Evolutionary conservation across 1,140 invertebrate genomes (phyloP).

Genomic region (Leptinotarsa undecemlineata): DNA sequence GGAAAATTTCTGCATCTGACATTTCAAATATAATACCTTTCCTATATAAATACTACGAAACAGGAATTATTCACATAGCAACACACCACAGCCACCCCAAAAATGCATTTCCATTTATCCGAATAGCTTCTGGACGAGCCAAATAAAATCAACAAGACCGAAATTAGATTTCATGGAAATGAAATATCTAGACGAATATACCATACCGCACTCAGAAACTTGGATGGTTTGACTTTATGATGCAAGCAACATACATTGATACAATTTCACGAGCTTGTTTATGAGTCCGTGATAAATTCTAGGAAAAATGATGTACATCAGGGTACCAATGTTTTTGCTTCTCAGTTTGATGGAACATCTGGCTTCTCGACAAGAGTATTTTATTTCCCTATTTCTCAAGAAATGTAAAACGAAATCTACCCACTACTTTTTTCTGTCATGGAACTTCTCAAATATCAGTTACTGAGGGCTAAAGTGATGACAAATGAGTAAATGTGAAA

Average conservation of each 20-base stretch:
- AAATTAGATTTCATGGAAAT: constrained; percentile 12
- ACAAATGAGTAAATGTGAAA: too few relatives aligned
- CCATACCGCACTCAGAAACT: constrained; percentile 10
- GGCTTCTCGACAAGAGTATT: too few relatives aligned
- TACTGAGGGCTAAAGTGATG: too few relatives aligned
- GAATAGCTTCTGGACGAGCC: background rate
- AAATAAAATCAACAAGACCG: constrained; percentile 19
- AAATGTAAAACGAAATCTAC: too few relatives aligned
- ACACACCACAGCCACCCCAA: background rate
- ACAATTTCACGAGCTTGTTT: too few relatives aligned
- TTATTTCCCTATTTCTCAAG: too few relatives aligned
- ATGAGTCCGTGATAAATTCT: too few relatives aligned
- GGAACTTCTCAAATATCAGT: too few relatives aligned
- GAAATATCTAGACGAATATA: constrained; percentile 9
- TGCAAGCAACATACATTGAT: background rate
- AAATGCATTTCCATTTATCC: background rate
- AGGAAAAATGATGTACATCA: too few relatives aligned
- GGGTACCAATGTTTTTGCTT: too few relatives aligned
- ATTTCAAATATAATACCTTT: background rate
- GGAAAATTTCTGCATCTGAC: background rate
- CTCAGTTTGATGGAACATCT: too few relatives aligned
- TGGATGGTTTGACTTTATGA: background rate
- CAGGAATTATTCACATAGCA: constrained; percentile 10
- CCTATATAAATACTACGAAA: background rate
- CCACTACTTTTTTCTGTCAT: too few relatives aligned